Evolutionary conservation across 30 jellyfish, hydroid and myxozoan species (phyloP).

Genomic region (Pelagia noctiluca): DNA sequence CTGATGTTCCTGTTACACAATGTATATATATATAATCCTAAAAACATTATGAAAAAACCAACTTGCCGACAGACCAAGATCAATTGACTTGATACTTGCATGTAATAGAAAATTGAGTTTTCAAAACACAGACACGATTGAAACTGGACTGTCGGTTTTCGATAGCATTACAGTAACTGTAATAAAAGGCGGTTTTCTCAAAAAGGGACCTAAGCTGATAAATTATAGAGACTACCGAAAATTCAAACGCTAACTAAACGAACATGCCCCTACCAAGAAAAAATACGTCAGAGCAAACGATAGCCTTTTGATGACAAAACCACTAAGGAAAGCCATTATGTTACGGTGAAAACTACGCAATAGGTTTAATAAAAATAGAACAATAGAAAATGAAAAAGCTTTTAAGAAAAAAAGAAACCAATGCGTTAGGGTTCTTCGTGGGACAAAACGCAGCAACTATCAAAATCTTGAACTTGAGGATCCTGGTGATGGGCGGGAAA

Average conservation of each 20-base stretch:
- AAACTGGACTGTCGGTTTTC: constrained; percentile 62
- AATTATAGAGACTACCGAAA: constrained; percentile 37
- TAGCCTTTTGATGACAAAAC: too few species aligned
- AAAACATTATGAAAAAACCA: constrained; percentile 20
- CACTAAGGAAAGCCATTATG: constrained; percentile 4
- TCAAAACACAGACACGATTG: constrained; percentile 34
- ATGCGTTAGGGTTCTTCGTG: neutral
- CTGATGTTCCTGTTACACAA: too few species aligned
- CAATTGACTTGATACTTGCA: constrained; percentile 16
- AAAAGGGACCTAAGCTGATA: constrained; percentile 4
- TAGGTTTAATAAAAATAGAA: neutral
- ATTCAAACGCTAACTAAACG: too few species aligned
- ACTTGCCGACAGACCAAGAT: constrained; percentile 48
- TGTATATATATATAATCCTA: constrained; percentile 3
- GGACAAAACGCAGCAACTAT: neutral
- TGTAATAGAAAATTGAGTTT: constrained; percentile 29
- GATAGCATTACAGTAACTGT: constrained; percentile 33
- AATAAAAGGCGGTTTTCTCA: constrained; percentile 35
- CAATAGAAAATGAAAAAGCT: neutral
- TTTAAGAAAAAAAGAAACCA: neutral
- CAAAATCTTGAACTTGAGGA: neutral
- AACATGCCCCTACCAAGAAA: too few species aligned
- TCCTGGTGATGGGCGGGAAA: neutral
- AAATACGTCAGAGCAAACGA: too few species aligned
- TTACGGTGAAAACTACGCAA: constrained; percentile 1